A percentile compares a stretch with the other conserved stretches of the same genome.
phyloP scores from a whole-genome alignment of 2,888 invertebrate genomes.

The Drosophila meridiana region DNA sequence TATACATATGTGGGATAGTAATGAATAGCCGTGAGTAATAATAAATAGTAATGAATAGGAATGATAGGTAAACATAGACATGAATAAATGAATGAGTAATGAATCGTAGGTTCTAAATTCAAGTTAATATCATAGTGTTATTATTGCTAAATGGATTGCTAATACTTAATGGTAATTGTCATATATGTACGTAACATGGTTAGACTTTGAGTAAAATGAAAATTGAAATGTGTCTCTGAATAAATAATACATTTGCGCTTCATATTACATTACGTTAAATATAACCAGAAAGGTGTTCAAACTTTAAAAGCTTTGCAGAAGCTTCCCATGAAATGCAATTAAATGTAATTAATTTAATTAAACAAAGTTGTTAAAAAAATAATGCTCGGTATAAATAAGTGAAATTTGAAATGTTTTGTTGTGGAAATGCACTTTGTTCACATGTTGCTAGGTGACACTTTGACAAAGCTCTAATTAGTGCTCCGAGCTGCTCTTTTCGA shows the following conservation, averaged over 20 bases:
- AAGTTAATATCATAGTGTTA: not conserved
- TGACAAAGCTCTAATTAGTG: not conserved
- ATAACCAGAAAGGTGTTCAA: not conserved
- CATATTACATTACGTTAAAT: not conserved
- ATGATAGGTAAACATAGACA: not conserved
- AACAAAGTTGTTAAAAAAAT: not conserved
- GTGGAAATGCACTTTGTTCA: not conserved
- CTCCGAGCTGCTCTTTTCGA: not conserved
- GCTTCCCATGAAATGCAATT: not conserved
- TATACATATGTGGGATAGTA: not conserved
- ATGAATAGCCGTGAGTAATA: too few species aligned
- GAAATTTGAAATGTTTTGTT: constrained; percentile 5
- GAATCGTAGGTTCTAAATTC: not conserved
- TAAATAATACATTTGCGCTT: not conserved
- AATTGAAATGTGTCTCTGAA: not conserved
- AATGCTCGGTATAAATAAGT: not conserved
- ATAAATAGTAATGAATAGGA: not conserved
- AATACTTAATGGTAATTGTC: not conserved
- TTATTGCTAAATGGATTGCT: not conserved
- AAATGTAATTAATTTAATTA: not conserved
- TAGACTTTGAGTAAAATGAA: not conserved
- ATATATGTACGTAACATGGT: not conserved
- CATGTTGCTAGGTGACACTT: constrained; percentile 2
- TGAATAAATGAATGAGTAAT: not conserved
- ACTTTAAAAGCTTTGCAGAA: not conserved